Conservation (phyloP, 2,797 vertebrate genomes). For the Cynopterus sphinx region DNA sequence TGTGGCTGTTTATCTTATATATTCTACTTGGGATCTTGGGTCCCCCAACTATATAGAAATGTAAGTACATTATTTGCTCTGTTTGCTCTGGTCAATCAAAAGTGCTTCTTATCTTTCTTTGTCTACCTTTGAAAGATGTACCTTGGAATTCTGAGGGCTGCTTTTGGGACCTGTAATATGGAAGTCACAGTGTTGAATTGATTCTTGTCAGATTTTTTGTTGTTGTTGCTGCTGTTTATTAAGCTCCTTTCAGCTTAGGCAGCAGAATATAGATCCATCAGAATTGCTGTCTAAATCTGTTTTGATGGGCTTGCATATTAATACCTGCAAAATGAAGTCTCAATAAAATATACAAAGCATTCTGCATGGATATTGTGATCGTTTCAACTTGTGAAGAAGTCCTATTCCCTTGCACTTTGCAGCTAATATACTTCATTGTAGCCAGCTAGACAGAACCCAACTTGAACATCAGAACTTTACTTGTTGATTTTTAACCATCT, state of each 20-base stretch:
- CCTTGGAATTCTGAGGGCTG: background rate
- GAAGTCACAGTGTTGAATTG: background rate
- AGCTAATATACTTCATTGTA: background rate
- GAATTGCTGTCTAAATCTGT: background rate
- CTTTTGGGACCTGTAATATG: background rate
- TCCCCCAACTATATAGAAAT: slow-evolving; percentile 88
- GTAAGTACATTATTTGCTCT: slow-evolving; percentile 76
- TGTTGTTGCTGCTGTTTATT: background rate
- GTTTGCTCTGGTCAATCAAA: background rate
- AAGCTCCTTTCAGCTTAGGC: background rate
- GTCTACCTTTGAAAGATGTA: background rate
- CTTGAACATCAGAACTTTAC: background rate
- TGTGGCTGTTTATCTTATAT: slow-evolving; percentile 86
- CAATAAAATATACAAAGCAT: background rate
- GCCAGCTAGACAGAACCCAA: background rate
- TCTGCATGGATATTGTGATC: background rate
- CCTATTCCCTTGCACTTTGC: background rate
- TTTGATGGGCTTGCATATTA: slow-evolving; percentile 13
- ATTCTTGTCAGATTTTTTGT: background rate
- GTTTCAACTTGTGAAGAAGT: background rate
- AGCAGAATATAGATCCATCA: background rate
- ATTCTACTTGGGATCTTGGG: slow-evolving; percentile 87
- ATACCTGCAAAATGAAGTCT: background rate
- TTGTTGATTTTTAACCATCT: background rate
- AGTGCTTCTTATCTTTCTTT: background rate